phyloP scores from a whole-genome alignment of 2,113 vertebrate species.

The Mesoclemmys tuberculata region DNA sequence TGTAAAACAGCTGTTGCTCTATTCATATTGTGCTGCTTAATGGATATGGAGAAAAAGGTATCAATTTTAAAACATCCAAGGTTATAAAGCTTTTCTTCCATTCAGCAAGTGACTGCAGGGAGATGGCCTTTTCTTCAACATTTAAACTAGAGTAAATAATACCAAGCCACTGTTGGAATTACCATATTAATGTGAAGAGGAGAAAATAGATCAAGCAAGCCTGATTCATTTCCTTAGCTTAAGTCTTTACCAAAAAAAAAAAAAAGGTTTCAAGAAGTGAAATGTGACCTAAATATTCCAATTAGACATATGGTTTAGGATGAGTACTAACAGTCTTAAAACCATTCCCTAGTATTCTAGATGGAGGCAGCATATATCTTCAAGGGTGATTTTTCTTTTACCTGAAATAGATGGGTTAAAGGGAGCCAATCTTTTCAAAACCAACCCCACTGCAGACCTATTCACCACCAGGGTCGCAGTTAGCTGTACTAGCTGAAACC shows the following conservation, averaged over 20 bases:
- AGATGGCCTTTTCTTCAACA: neutral
- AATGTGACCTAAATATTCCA: neutral
- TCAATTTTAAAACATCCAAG: constrained; percentile 33
- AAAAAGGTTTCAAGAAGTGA: neutral
- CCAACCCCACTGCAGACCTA: neutral
- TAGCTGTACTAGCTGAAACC: neutral
- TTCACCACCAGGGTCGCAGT: neutral
- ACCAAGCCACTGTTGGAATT: neutral
- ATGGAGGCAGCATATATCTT: neutral
- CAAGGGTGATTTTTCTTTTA: neutral
- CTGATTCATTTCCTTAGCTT: neutral
- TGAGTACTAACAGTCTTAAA: neutral
- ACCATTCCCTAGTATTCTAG: neutral
- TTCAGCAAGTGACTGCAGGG: neutral
- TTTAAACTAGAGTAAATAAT: neutral
- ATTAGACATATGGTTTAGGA: neutral
- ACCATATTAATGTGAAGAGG: neutral
- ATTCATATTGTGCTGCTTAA: constrained; percentile 6
- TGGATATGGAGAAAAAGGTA: neutral
- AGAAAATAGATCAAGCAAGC: neutral
- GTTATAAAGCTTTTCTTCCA: constrained; percentile 33
- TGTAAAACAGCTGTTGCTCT: constrained; percentile 33
- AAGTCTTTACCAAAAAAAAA: neutral
- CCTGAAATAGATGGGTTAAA: neutral
- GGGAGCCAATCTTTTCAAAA: neutral